A percentile compares a stretch with the other conserved stretches of the same genome.
Conservation (phyloP, 2,797 vertebrate genomes). For the Coregonus sp. region DNA sequence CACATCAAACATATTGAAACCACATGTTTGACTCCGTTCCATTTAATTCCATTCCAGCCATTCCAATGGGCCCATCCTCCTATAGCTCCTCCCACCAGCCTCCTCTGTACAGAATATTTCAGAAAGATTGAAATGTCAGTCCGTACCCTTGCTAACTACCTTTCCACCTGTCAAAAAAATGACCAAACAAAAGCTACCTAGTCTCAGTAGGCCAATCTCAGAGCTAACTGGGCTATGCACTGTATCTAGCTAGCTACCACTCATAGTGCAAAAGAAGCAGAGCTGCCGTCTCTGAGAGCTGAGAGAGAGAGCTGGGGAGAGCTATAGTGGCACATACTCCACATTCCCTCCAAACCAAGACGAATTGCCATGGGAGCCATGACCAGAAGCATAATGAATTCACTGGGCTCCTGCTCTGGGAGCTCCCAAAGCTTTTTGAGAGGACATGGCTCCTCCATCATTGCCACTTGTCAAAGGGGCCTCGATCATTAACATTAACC, state of each 20-base stretch:
- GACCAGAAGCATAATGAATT: slow-evolving; percentile 11
- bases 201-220: background rate
- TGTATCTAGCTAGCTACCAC: background rate
- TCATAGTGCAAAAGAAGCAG: background rate
- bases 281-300: background rate
- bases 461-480: slow-evolving; percentile 2
- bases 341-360: background rate
- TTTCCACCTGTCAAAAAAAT: background rate
- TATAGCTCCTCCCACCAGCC: too few relatives aligned
- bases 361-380: background rate
- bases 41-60: too few relatives aligned
- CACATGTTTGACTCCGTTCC: too few relatives aligned
- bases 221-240: background rate
- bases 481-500: background rate
- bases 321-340: background rate
- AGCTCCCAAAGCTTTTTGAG: slow-evolving; percentile 8
- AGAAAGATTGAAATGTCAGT: background rate
- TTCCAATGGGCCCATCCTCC: too few relatives aligned
- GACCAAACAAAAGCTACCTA: background rate
- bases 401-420: background rate
- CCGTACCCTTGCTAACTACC: background rate
- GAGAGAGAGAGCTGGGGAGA: background rate
- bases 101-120: too few relatives aligned
- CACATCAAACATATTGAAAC: too few relatives aligned
- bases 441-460: slow-evolving; percentile 1